A percentile compares a stretch with the other conserved stretches of the same genome.
Evolutionary conservation across 2,888 invertebrate species (phyloP).

Genomic region (Nephrotoma appendiculata): DNA sequence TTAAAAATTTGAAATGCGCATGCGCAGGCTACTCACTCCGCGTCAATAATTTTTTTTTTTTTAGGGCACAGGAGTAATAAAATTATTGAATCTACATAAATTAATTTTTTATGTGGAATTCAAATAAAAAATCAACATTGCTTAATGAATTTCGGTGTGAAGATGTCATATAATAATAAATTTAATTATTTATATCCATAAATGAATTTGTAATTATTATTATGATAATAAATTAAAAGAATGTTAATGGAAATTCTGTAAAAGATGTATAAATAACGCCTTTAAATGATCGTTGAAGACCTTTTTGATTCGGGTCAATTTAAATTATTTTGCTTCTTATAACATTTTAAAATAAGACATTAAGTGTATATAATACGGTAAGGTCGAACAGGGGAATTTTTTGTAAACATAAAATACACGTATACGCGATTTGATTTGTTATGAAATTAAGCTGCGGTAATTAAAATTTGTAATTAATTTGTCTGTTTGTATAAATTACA

Average conservation of each 20-base stretch:
- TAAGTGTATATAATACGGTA: neutral
- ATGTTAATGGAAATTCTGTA: neutral
- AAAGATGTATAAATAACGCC: neutral
- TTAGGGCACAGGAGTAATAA: neutral
- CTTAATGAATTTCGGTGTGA: neutral
- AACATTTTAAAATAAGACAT: neutral
- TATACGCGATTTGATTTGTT: neutral
- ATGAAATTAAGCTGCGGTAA: neutral
- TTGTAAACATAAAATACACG: neutral
- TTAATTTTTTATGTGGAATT: neutral
- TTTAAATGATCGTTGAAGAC: neutral
- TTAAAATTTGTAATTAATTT: neutral
- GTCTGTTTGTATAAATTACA: neutral
- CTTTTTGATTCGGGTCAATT: neutral
- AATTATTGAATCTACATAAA: neutral
- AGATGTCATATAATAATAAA: neutral
- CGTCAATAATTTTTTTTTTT: neutral
- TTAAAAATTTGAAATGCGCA: neutral
- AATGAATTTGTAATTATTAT: neutral
- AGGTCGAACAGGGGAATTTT: neutral
- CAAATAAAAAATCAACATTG: neutral
- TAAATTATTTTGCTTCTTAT: neutral
- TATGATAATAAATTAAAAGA: neutral
- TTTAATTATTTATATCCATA: neutral
- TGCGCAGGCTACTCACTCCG: neutral